Conservation (phyloP, 37 sponge, comb jelly and placozoan species). For the Trichoplax adhaerens region DNA sequence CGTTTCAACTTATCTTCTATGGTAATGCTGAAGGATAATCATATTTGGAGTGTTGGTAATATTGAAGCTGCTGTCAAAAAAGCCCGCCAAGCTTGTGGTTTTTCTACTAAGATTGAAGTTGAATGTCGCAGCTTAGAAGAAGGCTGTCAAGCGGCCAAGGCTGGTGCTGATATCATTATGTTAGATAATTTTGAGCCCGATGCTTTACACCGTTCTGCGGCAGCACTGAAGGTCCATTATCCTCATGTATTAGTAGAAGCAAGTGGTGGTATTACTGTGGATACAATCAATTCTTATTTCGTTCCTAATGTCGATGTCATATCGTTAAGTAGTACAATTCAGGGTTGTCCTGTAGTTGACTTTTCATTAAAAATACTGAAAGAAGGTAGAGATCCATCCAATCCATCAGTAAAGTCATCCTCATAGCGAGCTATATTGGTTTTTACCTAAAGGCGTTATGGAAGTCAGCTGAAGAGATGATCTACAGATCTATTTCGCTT, state of each 20-base stretch:
- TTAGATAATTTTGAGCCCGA: slow-evolving; percentile 75
- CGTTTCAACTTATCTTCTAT: slow-evolving; percentile 73
- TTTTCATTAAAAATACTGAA: slow-evolving; percentile 77
- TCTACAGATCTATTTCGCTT: too few relatives aligned
- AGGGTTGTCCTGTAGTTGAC: slow-evolving; percentile 68
- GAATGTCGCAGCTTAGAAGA: slow-evolving; percentile 75
- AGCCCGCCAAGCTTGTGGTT: slow-evolving; percentile 63
- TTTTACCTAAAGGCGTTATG: too few relatives aligned
- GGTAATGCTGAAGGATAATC: slow-evolving; percentile 95
- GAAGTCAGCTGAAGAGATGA: too few relatives aligned
- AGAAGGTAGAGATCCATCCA: slow-evolving; percentile 50
- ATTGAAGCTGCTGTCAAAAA: slow-evolving; percentile 44
- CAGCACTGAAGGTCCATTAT: slow-evolving; percentile 33
- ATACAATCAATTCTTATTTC: slow-evolving; percentile 49
- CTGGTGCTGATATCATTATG: slow-evolving; percentile 86
- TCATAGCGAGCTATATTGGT: too few relatives aligned
- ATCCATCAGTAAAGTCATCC: slow-evolving; percentile 16
- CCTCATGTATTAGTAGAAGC: slow-evolving; percentile 69
- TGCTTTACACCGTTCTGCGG: slow-evolving; percentile 38
- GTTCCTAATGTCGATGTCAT: slow-evolving; percentile 59
- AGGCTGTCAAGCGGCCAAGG: slow-evolving; percentile 49
- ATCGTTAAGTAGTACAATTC: slow-evolving; percentile 67
- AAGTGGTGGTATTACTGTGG: slow-evolving; percentile 68
- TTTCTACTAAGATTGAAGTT: slow-evolving; percentile 83
- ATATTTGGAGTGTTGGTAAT: slow-evolving; percentile 78